Evolutionary conservation across 2,888 invertebrate genomes (phyloP), one percentile per base, ranked within the genome.

Genomic region (Amphiduros pacificus): DNA sequence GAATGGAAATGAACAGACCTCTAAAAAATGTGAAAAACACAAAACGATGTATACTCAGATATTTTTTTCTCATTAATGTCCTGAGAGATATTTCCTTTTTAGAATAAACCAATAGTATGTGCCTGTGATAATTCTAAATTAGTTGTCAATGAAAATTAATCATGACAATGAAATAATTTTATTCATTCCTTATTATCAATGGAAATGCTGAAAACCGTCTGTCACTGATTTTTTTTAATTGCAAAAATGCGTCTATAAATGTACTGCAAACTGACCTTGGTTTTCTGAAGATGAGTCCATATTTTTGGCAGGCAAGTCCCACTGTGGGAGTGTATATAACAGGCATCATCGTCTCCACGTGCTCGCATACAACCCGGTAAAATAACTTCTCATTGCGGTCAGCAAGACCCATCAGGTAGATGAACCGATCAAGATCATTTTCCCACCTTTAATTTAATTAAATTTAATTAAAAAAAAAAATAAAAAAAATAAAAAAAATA

Each of bases 271-370:
- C 69, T 60, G 67, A 85, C 84, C 94, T 88, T 0, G 96, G 94
- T 78, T 94, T 88, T 69, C 93, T 86, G 84, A 89, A 94, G 63
- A 96, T 90, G 69, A 94, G 87, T 28, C 97, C 96, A 83, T 91
- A 99, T 83, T 95, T 94, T 85, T 97, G 94, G 83, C 99, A 99
- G 41, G 97, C 99, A 72, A 92, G 86, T 9, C 99, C 98, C 17
- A 99, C 98, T 0, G 95, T 94, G 1, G 99, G 99, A 0, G 99
- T 99, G 85, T 99, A 99, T 22, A 99, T 95, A 65, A 98, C 87
- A 0, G 99, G 99, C 95, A 99, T 94, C 87, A 94, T 89, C 62
- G 92, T 88, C 52, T 90, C 88, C 26, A 96, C 91, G 81, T 98
- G 89, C 72, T 94, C 91, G n/a, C 88, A 88, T 49, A 98, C 85